Evolutionary conservation across 1,140 invertebrate species (phyloP).

Genomic region (Sycobia sp.): DNA sequence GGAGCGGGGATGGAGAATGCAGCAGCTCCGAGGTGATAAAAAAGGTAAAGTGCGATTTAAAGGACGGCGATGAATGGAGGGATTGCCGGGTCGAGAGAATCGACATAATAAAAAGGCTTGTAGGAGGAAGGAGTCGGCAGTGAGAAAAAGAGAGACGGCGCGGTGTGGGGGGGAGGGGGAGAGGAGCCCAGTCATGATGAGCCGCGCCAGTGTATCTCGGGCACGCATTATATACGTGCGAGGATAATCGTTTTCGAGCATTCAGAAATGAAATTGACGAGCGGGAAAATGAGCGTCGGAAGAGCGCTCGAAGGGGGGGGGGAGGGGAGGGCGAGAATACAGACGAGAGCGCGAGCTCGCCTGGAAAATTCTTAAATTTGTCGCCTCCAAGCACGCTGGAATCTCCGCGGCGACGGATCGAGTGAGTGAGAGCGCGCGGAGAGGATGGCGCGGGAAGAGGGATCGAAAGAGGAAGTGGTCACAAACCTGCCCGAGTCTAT

Average conservation of each 20-base stretch:
- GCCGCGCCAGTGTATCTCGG: constrained; percentile 3
- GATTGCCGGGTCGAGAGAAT: background rate
- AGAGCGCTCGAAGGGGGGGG: constrained; percentile 2
- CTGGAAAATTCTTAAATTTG: constrained; percentile 27
- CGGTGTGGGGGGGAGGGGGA: background rate
- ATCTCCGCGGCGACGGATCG: background rate
- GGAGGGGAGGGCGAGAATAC: background rate
- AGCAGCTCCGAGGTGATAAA: too few relatives aligned
- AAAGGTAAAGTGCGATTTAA: background rate
- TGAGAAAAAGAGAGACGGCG: too few relatives aligned
- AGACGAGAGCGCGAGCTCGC: too few relatives aligned
- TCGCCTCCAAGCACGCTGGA: too few relatives aligned
- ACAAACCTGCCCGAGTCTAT: background rate
- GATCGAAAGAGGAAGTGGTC: background rate
- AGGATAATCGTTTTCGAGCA: constrained; percentile 11
- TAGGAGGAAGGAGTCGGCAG: background rate
- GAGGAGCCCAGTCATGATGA: constrained; percentile 3
- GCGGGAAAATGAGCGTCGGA: constrained; percentile 18
- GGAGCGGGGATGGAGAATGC: too few relatives aligned
- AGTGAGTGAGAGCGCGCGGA: background rate
- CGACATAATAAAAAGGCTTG: constrained; percentile 27
- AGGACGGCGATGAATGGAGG: background rate
- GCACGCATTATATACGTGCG: background rate
- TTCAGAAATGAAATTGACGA: background rate
- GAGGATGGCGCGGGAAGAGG: background rate